These are phyloP conservation scores for Andrena cerasifolii DNA, from an alignment of 1,140 invertebrate species.

Conservation along the genomic window DNA sequence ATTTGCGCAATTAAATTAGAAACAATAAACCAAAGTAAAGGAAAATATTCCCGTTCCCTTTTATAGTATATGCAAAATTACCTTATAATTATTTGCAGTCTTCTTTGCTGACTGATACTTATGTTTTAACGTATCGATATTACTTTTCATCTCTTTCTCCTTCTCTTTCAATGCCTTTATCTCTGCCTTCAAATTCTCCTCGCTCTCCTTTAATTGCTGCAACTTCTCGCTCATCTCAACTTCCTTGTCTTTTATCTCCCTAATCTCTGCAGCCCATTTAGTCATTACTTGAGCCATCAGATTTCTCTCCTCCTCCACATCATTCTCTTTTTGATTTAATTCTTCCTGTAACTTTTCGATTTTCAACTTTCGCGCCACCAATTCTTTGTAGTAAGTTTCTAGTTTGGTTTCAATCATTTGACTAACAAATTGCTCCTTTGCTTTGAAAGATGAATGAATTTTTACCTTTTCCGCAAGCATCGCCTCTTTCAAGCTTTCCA, in stretches of 20 bases:
- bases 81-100: slow-evolving; percentile 77
- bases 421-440: slow-evolving; percentile 71
- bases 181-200: slow-evolving; percentile 61
- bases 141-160: slow-evolving; percentile 67
- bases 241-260: slow-evolving; percentile 69
- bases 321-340: slow-evolving; percentile 68
- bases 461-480: slow-evolving; percentile 72
- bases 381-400: slow-evolving; percentile 68
- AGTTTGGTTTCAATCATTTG: slow-evolving; percentile 71
- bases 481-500: slow-evolving; percentile 66
- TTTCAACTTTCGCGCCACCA: slow-evolving; percentile 67
- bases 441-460: slow-evolving; percentile 71
- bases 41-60: not conserved
- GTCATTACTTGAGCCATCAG: slow-evolving; percentile 74
- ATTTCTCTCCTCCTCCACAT: slow-evolving; percentile 74
- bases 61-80: slow-evolving; percentile 48
- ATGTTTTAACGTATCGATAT: slow-evolving; percentile 65
- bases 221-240: slow-evolving; percentile 68
- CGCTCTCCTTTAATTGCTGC: slow-evolving; percentile 59
- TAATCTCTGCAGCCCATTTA: slow-evolving; percentile 72
- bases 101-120: slow-evolving; percentile 74
- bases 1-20: slow-evolving; percentile 18
- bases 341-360: slow-evolving; percentile 71
- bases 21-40: not conserved
- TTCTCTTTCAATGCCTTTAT: slow-evolving; percentile 67